Evolutionary conservation across 2,888 invertebrate species (phyloP).

Genomic region (Drosophila paracracens): DNA sequence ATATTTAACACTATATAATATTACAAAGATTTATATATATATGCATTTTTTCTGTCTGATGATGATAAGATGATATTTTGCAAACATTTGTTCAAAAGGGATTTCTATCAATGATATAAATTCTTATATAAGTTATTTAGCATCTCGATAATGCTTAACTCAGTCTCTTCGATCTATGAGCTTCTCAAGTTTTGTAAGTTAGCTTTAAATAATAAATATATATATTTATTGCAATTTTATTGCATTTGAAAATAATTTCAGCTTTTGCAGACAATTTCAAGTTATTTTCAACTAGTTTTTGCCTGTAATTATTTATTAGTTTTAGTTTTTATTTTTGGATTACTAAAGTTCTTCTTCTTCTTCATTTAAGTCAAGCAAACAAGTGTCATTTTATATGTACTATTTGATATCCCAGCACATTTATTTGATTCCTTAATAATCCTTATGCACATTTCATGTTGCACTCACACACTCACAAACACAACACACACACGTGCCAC

Average conservation of each 20-base stretch:
- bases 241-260: neutral
- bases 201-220: neutral
- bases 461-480: conserved; percentile 30
- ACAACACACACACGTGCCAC: conserved; percentile 37
- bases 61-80: neutral
- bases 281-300: neutral
- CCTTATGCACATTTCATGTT: conserved; percentile 37
- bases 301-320: neutral
- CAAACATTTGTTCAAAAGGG: neutral
- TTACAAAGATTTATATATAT: too few species aligned
- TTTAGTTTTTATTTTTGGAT: neutral
- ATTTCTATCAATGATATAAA: neutral
- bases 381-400: conserved; percentile 16
- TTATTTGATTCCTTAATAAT: neutral
- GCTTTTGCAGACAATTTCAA: neutral
- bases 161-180: too few species aligned
- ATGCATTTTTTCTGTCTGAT: too few species aligned
- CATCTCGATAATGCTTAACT: neutral
- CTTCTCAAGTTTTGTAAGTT: neutral
- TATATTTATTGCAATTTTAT: neutral
- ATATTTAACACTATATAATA: neutral
- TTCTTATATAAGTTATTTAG: neutral
- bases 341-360: neutral
- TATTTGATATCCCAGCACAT: conserved; percentile 1
- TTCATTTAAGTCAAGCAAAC: neutral